Percentiles rank a stretch among this genome's conserved stretches.
These are phyloP conservation scores for Hoplodrina ambigua DNA, from an alignment of 2,888 invertebrate species.

Conservation along the genomic window DNA sequence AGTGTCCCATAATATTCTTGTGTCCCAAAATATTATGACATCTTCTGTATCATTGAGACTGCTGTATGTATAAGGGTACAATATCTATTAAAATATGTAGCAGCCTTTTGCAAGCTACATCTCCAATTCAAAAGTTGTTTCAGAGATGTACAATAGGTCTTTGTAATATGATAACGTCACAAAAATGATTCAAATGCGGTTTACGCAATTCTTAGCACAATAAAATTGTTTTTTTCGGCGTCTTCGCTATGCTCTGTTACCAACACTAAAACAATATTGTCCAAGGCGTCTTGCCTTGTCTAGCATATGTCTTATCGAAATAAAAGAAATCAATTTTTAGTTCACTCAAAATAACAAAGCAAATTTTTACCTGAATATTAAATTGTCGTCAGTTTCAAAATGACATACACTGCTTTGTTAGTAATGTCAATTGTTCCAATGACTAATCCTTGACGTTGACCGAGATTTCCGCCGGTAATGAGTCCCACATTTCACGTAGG, in stretches of 20 bases:
- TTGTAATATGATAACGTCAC: constrained; percentile 35
- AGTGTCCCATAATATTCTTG: constrained; percentile 1
- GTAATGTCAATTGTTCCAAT: constrained; percentile 22
- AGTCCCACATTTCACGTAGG: constrained; percentile 47
- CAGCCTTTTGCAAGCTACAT: constrained; percentile 15
- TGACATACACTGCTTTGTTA: not conserved
- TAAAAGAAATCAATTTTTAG: constrained; percentile 27
- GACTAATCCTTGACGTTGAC: constrained; percentile 31
- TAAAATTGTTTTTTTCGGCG: constrained; percentile 34
- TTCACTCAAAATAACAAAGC: constrained; percentile 11
- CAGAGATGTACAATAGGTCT: constrained; percentile 39
- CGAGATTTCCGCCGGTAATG: constrained; percentile 30
- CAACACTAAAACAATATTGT: constrained; percentile 28
- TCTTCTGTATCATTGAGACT: not conserved
- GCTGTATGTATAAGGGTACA: not conserved
- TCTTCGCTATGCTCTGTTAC: constrained; percentile 55
- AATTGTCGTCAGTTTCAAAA: constrained; percentile 26
- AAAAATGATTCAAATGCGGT: constrained; percentile 42
- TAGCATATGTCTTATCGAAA: constrained; percentile 28
- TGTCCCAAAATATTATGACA: constrained; percentile 2
- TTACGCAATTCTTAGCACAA: constrained; percentile 46
- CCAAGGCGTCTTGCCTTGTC: constrained; percentile 11
- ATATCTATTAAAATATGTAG: not conserved
- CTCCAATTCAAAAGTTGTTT: constrained; percentile 13
- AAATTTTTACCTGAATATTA: constrained; percentile 1